These are phyloP conservation scores for Rhadina sibilatrix DNA, from an alignment of 2,113 vertebrate species.

Conservation along the genomic window DNA sequence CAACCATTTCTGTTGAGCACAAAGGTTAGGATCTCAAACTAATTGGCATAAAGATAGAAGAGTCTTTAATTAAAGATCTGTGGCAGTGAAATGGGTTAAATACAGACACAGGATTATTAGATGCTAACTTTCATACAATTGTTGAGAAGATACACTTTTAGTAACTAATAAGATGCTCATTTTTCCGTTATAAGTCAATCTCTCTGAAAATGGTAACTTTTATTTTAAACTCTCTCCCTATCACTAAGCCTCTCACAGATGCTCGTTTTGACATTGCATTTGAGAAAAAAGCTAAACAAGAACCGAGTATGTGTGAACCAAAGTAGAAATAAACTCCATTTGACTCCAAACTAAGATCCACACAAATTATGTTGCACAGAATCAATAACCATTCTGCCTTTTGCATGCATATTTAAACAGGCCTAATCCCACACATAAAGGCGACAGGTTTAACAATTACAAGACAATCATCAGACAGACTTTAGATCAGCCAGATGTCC, in stretches of 20 bases:
- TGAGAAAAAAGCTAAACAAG: neutral
- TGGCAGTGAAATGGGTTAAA: constrained; percentile 12
- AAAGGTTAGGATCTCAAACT: neutral
- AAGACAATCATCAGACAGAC: neutral
- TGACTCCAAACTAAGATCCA: neutral
- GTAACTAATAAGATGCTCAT: neutral
- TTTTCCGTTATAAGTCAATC: neutral
- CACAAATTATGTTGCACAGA: neutral
- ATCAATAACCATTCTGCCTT: neutral
- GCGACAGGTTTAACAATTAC: constrained; percentile 4
- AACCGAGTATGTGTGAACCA: neutral
- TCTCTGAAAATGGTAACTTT: neutral
- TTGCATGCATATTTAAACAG: constrained; percentile 13
- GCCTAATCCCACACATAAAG: neutral
- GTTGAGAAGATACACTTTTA: neutral
- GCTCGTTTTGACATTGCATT: neutral
- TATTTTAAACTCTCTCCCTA: neutral
- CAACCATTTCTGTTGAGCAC: neutral
- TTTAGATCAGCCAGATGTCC: constrained; percentile 50
- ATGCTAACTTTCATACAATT: neutral
- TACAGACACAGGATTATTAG: neutral
- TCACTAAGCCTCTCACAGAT: neutral
- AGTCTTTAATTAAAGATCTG: constrained; percentile 21
- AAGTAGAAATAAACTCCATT: neutral
- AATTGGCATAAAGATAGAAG: neutral